These are phyloP conservation scores for Sebastes kiyomatsui DNA, from an alignment of 2,797 vertebrate species.

Conservation along the genomic window DNA sequence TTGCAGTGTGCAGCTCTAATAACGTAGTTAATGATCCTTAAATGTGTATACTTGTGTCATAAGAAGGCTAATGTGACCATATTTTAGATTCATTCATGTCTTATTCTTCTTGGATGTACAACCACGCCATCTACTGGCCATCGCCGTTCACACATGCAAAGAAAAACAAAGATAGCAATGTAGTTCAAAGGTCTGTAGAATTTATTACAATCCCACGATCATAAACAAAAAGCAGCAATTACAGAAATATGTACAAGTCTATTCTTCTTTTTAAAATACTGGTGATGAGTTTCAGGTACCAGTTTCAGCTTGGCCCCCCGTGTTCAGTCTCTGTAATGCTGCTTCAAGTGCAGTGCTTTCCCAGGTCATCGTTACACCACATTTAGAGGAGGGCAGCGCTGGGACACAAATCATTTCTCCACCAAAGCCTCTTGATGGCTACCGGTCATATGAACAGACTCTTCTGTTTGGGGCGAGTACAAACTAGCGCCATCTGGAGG, in stretches of 20 bases:
- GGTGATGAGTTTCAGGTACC: conserved; percentile 59
- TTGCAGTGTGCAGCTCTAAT: background rate
- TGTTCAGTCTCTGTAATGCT: conserved; percentile 58
- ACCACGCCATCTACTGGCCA: conserved; percentile 60
- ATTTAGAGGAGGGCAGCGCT: background rate
- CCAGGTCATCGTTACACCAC: conserved; percentile 19
- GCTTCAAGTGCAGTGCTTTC: conserved; percentile 52
- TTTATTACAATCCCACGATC: conserved; percentile 87
- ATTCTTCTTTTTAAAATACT: conserved; percentile 76
- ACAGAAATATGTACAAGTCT: conserved; percentile 85
- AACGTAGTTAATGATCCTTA: background rate
- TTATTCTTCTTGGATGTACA: conserved; percentile 5
- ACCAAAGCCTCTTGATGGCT: background rate
- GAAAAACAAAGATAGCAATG: background rate
- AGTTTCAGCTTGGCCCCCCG: conserved; percentile 40
- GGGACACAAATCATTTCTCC: conserved; percentile 2
- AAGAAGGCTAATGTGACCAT: background rate
- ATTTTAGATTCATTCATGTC: background rate
- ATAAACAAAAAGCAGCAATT: conserved; percentile 84
- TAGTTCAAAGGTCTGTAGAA: conserved; percentile 78
- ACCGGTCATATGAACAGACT: conserved; percentile 1
- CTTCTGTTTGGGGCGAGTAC: background rate
- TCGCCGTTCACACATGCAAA: background rate
- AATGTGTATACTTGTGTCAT: background rate
- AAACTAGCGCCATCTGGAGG: conserved; percentile 16